Evolutionary conservation across 2,888 invertebrate species (phyloP).

Genomic region (Anoplius nigerrimus): DNA sequence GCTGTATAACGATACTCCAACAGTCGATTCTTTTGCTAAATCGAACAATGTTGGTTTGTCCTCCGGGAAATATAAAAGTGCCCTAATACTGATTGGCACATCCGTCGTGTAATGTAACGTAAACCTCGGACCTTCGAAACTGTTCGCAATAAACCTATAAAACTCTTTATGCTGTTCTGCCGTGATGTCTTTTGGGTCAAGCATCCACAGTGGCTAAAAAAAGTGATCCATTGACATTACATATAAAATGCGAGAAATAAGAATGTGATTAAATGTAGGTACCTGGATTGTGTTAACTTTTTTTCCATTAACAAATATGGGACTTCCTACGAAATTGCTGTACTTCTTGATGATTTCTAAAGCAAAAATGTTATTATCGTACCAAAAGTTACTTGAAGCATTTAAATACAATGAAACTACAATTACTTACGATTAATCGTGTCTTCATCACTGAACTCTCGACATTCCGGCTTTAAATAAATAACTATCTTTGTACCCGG

Average conservation of each 20-base stretch:
- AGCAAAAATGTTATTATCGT: no score
- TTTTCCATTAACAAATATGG: slow-evolving; percentile 93
- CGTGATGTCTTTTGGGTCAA: slow-evolving; percentile 92
- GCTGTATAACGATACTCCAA: slow-evolving; percentile 93
- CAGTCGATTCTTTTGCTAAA: slow-evolving; percentile 88
- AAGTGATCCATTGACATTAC: neutral
- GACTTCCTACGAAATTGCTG: slow-evolving; percentile 97
- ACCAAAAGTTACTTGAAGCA: slow-evolving; percentile 15
- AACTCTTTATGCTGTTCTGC: slow-evolving; percentile 93
- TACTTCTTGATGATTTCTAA: slow-evolving; percentile 93
- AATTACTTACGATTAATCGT: slow-evolving; percentile 81
- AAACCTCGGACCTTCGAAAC: slow-evolving; percentile 92
- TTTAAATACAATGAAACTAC: neutral
- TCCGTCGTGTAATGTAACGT: slow-evolving; percentile 95
- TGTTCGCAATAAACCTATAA: slow-evolving; percentile 91
- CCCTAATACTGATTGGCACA: slow-evolving; percentile 92
- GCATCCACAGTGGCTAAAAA: slow-evolving; percentile 90
- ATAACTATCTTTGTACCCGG: slow-evolving; percentile 95
- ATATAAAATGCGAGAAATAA: neutral
- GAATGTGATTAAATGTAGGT: slow-evolving; percentile 10
- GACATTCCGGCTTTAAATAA: slow-evolving; percentile 90
- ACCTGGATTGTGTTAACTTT: slow-evolving; percentile 91
- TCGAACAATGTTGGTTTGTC: slow-evolving; percentile 94
- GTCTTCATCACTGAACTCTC: slow-evolving; percentile 93
- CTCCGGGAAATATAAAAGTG: slow-evolving; percentile 95